Conservation (phyloP, 1,140 invertebrate genomes). For the Musca domestica region DNA sequence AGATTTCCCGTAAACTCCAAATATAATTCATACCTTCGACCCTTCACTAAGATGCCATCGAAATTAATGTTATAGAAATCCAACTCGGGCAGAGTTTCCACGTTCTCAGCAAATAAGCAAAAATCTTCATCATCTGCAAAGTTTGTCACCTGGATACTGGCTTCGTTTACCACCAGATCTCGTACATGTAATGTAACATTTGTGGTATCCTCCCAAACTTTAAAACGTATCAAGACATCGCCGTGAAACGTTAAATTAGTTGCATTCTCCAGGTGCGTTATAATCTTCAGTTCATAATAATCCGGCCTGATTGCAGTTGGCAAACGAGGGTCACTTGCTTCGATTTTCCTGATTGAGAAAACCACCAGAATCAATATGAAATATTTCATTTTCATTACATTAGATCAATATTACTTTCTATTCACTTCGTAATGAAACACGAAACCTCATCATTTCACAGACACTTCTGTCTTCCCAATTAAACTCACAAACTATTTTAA, state of each 20-base stretch:
- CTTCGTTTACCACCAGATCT: slow-evolving; percentile 58
- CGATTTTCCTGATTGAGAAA: no score
- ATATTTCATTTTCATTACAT: no score
- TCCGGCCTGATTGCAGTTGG: slow-evolving; percentile 62
- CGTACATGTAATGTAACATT: slow-evolving; percentile 70
- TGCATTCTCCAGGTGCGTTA: slow-evolving; percentile 59
- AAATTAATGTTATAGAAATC: slow-evolving; percentile 68
- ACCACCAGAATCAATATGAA: no score
- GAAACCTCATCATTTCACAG: no score
- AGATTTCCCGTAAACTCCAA: slow-evolving; percentile 68
- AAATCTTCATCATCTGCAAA: background rate
- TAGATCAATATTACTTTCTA: no score
- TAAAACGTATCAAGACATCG: slow-evolving; percentile 60
- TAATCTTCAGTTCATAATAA: slow-evolving; percentile 66
- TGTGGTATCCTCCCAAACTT: slow-evolving; percentile 57
- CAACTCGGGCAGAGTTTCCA: slow-evolving; percentile 58
- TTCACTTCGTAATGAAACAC: no score
- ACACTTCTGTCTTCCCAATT: no score
- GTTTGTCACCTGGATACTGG: slow-evolving; percentile 47
- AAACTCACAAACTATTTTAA: no score
- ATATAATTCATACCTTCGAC: slow-evolving; percentile 61
- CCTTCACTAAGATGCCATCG: slow-evolving; percentile 54
- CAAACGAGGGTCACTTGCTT: slow-evolving; percentile 53
- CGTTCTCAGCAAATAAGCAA: slow-evolving; percentile 34
- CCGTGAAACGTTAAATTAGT: slow-evolving; percentile 55